Evolutionary conservation across 2,113 vertebrate species (phyloP).

Genomic region (Hemichromis elongatus): DNA sequence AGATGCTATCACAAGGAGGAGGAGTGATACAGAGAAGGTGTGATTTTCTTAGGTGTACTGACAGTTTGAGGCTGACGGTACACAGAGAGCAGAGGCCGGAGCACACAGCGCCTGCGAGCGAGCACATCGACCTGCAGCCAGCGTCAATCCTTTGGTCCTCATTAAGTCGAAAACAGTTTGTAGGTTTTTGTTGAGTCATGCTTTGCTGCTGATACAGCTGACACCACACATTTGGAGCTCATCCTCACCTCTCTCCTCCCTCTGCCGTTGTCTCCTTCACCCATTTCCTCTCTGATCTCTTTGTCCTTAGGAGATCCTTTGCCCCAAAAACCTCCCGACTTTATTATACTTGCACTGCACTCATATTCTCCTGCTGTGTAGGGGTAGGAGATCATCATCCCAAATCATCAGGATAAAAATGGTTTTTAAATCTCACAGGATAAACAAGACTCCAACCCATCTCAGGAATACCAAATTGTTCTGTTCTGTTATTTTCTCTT

Average conservation of each 20-base stretch:
- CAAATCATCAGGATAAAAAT: not conserved
- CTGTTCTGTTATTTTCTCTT: too few relatives aligned
- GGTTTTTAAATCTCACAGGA: not conserved
- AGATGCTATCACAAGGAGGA: constrained; percentile 14
- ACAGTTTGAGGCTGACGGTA: constrained; percentile 56
- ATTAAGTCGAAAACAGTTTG: constrained; percentile 11
- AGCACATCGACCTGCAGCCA: not conserved
- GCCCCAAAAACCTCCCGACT: not conserved
- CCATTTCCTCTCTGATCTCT: not conserved
- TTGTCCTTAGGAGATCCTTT: not conserved
- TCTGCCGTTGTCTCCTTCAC: not conserved
- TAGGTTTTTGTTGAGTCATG: constrained; percentile 43
- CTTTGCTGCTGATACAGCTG: constrained; percentile 29
- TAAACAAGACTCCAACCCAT: not conserved
- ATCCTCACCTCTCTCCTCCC: not conserved
- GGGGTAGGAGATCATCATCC: too few relatives aligned
- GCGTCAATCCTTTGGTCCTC: constrained; percentile 3
- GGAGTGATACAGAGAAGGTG: not conserved
- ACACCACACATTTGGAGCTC: constrained; percentile 12
- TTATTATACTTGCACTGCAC: not conserved
- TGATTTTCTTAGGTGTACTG: constrained; percentile 41
- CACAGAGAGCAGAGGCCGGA: not conserved
- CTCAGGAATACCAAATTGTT: not conserved
- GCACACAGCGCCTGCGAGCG: not conserved
- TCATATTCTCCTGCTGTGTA: not conserved